Conservation (phyloP, 2,888 invertebrate genomes). For the Aphodius granarius region DNA sequence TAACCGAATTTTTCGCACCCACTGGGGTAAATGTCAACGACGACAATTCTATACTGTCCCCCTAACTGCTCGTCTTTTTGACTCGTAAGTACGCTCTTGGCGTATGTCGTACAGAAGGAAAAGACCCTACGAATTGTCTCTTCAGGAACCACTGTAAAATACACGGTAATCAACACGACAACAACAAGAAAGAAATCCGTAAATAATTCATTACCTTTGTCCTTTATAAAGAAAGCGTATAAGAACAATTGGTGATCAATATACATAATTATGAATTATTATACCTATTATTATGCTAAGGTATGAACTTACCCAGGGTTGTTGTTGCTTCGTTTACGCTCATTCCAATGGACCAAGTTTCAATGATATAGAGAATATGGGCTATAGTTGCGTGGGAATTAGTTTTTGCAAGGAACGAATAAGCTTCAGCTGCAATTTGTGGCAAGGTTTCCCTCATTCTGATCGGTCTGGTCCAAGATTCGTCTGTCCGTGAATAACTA, state of each 20-base stretch:
- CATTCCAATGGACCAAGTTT: constrained; percentile 67
- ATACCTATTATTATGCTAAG: neutral
- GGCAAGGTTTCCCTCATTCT: neutral
- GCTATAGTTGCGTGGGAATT: neutral
- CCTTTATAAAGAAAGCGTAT: constrained; percentile 10
- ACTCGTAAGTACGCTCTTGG: constrained; percentile 54
- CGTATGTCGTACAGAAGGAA: constrained; percentile 30
- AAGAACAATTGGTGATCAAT: too few species aligned
- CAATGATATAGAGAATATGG: neutral
- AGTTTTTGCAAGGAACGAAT: neutral
- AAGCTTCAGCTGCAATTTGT: neutral
- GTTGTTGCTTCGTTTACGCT: constrained; percentile 57
- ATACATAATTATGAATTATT: neutral
- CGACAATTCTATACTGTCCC: constrained; percentile 62
- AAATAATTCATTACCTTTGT: constrained; percentile 1
- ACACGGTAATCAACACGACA: neutral
- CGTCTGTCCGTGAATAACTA: neutral
- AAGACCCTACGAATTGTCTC: neutral
- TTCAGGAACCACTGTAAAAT: neutral
- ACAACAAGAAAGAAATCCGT: neutral
- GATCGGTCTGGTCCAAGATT: neutral
- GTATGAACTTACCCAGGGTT: constrained; percentile 57
- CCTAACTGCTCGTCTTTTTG: constrained; percentile 59
- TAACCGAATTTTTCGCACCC: constrained; percentile 57
- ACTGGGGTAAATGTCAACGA: constrained; percentile 67